These are phyloP conservation scores for Macrochelys suwanniensis DNA, from an alignment of 2,797 vertebrate genomes.

Conservation along the genomic window DNA sequence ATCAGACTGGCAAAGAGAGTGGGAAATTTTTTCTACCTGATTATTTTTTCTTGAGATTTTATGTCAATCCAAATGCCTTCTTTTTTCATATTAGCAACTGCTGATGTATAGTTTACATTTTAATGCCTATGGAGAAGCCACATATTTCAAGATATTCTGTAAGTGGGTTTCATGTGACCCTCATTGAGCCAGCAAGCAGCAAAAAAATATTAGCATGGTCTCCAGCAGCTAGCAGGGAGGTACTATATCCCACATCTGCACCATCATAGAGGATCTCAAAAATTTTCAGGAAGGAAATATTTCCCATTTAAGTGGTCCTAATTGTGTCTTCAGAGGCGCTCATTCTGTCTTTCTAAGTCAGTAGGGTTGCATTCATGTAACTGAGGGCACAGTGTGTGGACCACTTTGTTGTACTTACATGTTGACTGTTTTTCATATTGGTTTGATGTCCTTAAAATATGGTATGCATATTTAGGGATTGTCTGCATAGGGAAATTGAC, in stretches of 20 bases:
- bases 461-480: neutral
- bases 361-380: neutral
- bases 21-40: neutral
- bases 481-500: neutral
- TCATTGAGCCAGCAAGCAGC: neutral
- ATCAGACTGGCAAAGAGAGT: neutral
- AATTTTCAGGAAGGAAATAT: constrained; percentile 21
- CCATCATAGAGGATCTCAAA: neutral
- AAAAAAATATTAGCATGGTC: neutral
- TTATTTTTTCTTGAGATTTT: neutral
- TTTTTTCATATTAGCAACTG: neutral
- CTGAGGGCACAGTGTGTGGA: neutral
- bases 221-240: neutral
- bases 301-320: constrained; percentile 25
- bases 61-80: neutral
- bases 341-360: neutral
- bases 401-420: neutral
- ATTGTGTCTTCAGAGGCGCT: neutral
- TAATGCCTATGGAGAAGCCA: neutral
- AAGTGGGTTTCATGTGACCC: constrained; percentile 1
- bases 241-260: neutral
- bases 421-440: constrained; percentile 1
- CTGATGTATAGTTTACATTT: neutral
- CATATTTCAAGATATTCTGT: neutral
- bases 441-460: neutral